Evolutionary conservation across 2,888 invertebrate species (phyloP), one percentile per base, ranked within the genome.

Genomic region (Cheilosia scutellata): DNA sequence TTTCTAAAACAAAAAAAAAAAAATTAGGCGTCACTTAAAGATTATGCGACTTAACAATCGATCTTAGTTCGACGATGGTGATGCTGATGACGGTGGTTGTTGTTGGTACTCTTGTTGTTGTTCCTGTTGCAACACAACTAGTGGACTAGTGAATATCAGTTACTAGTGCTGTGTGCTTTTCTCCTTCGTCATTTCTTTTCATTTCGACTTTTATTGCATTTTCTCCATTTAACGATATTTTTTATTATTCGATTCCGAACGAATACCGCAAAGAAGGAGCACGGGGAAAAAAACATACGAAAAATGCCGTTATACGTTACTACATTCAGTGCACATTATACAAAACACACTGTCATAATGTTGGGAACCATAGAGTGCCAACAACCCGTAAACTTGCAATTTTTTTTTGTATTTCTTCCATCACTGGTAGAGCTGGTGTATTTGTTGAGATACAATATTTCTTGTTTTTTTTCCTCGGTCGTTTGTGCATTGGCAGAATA

Each of bases 301-400:
- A 86, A 86, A 63, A 82, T 86, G 71, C 86, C 86, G 86, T 86
- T 86, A 86, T 77, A 68, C 76, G 82, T 87, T 82, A 78, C 72
- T 82, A 78, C 87, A 78, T 82, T 78, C 82, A 82, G 77, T 87
- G 87, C 87, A 87, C 82, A 87, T 87, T 77, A 87, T 78, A 82
- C 82, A 74, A 87, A 87, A 82, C 87, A 87, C 82, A 87, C 87
- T 87, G 87, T 77, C 82, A 82, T 78, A 82, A 77, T 86, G 82
- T 87, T 82, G 77, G 87, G 82, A 82, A 82, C 74, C 87, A 82
- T 74, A 82, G 82, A 82, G 78, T 87, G 77, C 87, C 78, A 87
- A 87, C 82, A 87, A 87, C 87, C 87, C 82, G 82, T 87, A 87
- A 78, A 87, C 82, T 87, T 87, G 87, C 82, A 82, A 68, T 70